Conservation (phyloP, 1,140 invertebrate genomes). For the Anastrepha obliqua region DNA sequence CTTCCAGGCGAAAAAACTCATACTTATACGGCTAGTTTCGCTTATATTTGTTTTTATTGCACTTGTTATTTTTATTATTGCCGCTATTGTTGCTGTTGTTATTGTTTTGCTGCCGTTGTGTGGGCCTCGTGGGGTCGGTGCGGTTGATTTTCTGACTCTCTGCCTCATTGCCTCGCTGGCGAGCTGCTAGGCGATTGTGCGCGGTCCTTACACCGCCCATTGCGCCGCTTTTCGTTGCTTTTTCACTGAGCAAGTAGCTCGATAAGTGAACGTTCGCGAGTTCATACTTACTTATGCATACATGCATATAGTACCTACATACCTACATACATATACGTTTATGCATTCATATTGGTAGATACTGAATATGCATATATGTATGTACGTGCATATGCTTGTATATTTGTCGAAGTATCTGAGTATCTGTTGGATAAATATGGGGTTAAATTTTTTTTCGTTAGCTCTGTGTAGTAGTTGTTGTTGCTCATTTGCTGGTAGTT, state of each 20-base stretch:
- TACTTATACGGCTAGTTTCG: constrained; percentile 38
- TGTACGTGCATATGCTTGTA: neutral
- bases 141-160: constrained; percentile 36
- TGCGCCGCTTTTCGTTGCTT: neutral
- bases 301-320: too few species aligned
- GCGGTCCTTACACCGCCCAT: constrained; percentile 34
- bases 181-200: constrained; percentile 2
- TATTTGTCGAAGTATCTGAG: constrained; percentile 59
- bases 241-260: constrained; percentile 15
- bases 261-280: constrained; percentile 50
- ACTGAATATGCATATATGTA: neutral
- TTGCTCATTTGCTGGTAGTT: constrained; percentile 17
- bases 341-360: neutral
- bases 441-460: constrained; percentile 69
- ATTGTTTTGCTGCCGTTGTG: neutral
- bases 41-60: constrained; percentile 37
- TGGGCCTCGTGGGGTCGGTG: constrained; percentile 1
- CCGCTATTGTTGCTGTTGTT: constrained; percentile 3
- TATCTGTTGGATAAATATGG: constrained; percentile 74
- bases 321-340: neutral
- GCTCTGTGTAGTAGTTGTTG: constrained; percentile 54
- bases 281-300: neutral
- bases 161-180: constrained; percentile 1
- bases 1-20: neutral
- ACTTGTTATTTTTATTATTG: constrained; percentile 49